Evolutionary conservation across 2,888 invertebrate species (phyloP), one percentile per base, ranked within the genome.

Genomic region (Polyommatus icarus): DNA sequence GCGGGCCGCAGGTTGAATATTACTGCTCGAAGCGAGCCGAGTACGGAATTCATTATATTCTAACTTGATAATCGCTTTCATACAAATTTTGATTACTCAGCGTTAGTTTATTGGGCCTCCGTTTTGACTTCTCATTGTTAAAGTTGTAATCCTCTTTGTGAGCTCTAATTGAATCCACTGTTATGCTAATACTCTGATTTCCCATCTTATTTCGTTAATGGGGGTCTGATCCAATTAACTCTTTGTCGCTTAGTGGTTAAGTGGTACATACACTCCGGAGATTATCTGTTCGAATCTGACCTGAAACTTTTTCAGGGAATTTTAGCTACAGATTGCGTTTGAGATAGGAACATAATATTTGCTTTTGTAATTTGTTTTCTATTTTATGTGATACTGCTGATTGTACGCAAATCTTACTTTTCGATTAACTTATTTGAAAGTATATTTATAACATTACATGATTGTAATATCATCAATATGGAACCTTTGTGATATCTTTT

Each of bases 91-190:
- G 92, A 93, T 93, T 92, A 92, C 91, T 90, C 90, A 86, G 89
- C 87, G 89, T 86, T 92, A 92, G 93, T 92, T 92, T 88, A 88
- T 87, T 87, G 89, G 88, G 87, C 87, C 87, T 87, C 89, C 85
- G 88, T 88, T 89, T 88, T 86, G 92, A 93, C 92, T 92, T 93
- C 90, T 91, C 91, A 92, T 92, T 93, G 92, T 93, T 91, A 93
- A 94, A 93, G 93, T 93, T 93, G 91, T 94, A 93, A 94, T 94
- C 93, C 93, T 93, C 93, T 94, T 93, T 94, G 93, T 93, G 89
- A 87, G 89, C 89, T 91, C 90, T 93, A 94, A 94, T 94, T 93
- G 93, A 93, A 94, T 93, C 92, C 89, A 90, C 92, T 93, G 93
- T 93, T 93, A 94, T 94, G 94, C 91, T 93, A 94, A 94, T 94